Base-by-base conservation (phyloP, 2,888 invertebrate genomes). In the Ceraclea dissimilis region DNA sequence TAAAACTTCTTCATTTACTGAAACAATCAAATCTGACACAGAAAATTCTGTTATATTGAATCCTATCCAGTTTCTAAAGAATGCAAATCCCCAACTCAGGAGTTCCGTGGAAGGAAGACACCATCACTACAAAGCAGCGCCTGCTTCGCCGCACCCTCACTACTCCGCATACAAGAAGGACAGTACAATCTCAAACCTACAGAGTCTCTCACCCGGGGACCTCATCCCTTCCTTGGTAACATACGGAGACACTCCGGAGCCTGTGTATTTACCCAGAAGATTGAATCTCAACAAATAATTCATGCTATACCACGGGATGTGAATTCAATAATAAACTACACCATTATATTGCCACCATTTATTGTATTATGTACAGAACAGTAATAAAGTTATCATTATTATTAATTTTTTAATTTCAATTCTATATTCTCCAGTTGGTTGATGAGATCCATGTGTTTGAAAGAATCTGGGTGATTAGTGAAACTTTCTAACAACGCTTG, bases 401-500 rank as follows among this genome's bases (percentile, higher is more conserved):
- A 6, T 6, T 26, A 26, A 4, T 26, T 26, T 6, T 26, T 26
- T 20, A 19, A 19, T 19, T 19, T 10, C 17, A 46, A 18, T 11
- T 20, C 70, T 62, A 85, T 79, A 65, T 79, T 84, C 71, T 90
- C 89, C 60, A 91, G 76, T 68, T 91, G 84, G 47, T 81, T 75
- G 58, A 93, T 82, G 17, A 93, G 76, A 68, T 92, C 90, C 84
- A 84, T 86, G 65, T 93, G 89, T 64, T 87, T 86, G 67, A 93
- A 93, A 51, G 80, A 77, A 63, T 86, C 81, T 0, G 93, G 91
- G 47, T 72, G 75, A 39, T 79, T 73, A 0, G 84, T 88, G 63
- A 93, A 93, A 2, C 68, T 74, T 62, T 87, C 75, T 57, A 93
- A 68, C 43, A 93, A 69, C 48, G 79, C 70, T 1, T 79, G 66